Percentiles rank a stretch among this genome's conserved stretches.
Evolutionary conservation across 2,888 invertebrate genomes (phyloP).

Genomic region (Drosophila gaucha): DNA sequence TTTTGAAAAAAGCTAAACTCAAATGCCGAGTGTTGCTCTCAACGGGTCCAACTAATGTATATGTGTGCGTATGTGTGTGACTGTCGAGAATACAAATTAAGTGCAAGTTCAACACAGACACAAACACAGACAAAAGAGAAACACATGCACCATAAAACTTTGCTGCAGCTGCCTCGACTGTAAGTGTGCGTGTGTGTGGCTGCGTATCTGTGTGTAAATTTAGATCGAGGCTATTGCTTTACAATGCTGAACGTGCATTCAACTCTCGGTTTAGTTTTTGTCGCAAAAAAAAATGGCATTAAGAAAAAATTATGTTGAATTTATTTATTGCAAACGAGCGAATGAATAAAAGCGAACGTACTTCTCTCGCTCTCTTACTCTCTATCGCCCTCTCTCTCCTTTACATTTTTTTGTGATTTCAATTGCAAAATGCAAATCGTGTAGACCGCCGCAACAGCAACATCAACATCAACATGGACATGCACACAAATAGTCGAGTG

Average conservation of each 20-base stretch:
- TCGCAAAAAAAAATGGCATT: slow-evolving; percentile 47
- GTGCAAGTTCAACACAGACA: slow-evolving; percentile 72
- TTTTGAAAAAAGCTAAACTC: slow-evolving; percentile 38
- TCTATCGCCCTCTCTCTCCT: background rate
- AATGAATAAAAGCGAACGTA: slow-evolving; percentile 26
- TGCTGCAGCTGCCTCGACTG: slow-evolving; percentile 37
- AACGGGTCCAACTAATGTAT: background rate
- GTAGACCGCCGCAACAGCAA: slow-evolving; percentile 28
- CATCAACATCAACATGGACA: slow-evolving; percentile 1
- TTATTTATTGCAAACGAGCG: slow-evolving; percentile 60
- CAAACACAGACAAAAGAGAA: slow-evolving; percentile 19
- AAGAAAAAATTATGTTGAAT: slow-evolving; percentile 71
- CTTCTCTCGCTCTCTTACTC: background rate
- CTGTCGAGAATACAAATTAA: slow-evolving; percentile 56
- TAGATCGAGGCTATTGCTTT: slow-evolving; percentile 85
- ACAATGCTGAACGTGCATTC: slow-evolving; percentile 84
- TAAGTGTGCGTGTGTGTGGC: slow-evolving; percentile 37
- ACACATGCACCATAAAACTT: slow-evolving; percentile 32
- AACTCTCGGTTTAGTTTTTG: slow-evolving; percentile 66
- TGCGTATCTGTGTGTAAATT: slow-evolving; percentile 78
- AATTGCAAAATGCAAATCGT: slow-evolving; percentile 61
- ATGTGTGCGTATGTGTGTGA: slow-evolving; percentile 34
- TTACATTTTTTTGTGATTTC: slow-evolving; percentile 26
- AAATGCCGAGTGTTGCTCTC: slow-evolving; percentile 8
- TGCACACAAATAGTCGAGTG: slow-evolving; percentile 20